Conservation (phyloP, 2,797 vertebrate genomes). For the Phoeniculus purpureus region DNA sequence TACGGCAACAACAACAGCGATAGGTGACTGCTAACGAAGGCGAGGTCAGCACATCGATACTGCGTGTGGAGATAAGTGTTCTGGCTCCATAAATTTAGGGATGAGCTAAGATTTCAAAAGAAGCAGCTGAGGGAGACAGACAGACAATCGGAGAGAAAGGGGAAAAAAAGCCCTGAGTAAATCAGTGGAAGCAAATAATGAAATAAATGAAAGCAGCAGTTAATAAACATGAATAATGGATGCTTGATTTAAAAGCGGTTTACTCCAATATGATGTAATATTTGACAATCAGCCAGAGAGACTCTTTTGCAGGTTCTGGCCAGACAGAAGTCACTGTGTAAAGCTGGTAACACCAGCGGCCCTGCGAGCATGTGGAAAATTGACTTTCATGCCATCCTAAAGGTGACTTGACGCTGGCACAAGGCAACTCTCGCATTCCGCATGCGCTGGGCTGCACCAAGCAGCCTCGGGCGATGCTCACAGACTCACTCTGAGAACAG, state of each 20-base stretch:
- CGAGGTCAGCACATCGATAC: constrained; percentile 37
- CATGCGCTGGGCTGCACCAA: background rate
- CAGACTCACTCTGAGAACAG: background rate
- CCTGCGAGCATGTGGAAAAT: constrained; percentile 73
- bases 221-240: constrained; percentile 88
- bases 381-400: constrained; percentile 73
- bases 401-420: constrained; percentile 77
- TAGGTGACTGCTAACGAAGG: constrained; percentile 45
- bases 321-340: constrained; percentile 87
- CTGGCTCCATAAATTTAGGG: constrained; percentile 73
- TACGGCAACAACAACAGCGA: constrained; percentile 13
- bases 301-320: constrained; percentile 85
- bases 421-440: constrained; percentile 7
- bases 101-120: constrained; percentile 79
- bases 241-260: constrained; percentile 86
- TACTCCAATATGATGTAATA: constrained; percentile 92
- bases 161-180: constrained; percentile 65
- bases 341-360: constrained; percentile 61
- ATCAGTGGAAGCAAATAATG: constrained; percentile 71
- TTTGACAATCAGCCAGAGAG: constrained; percentile 90
- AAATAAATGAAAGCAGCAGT: constrained; percentile 79
- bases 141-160: constrained; percentile 63
- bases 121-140: constrained; percentile 62
- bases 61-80: constrained; percentile 55
- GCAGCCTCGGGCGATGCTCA: background rate